Evolutionary conservation across 2,888 invertebrate genomes (phyloP).

Genomic region (Macrophya annulata): DNA sequence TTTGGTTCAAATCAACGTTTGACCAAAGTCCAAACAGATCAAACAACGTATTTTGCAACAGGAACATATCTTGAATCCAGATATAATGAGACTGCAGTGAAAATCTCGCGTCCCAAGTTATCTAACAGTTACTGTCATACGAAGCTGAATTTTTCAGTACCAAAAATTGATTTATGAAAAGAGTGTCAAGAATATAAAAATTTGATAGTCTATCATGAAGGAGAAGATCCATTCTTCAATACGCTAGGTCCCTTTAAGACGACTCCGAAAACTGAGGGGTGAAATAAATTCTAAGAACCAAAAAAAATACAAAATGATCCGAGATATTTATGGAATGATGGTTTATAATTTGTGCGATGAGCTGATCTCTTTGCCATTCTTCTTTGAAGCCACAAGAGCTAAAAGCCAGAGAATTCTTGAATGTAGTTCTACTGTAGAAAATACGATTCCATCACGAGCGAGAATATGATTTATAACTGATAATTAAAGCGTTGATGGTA

Average conservation of each 20-base stretch:
- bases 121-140: too few relatives aligned
- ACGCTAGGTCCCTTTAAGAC: neutral
- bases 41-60: too few relatives aligned
- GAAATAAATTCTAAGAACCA: neutral
- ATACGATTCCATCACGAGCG: conserved; percentile 44
- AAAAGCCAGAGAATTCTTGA: neutral
- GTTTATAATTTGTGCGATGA: neutral
- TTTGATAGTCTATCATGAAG: neutral
- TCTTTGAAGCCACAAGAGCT: neutral
- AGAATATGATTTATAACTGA: conserved; percentile 73
- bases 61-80: neutral
- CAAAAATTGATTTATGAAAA: neutral
- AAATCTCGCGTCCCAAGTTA: too few relatives aligned
- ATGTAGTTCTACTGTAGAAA: neutral
- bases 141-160: neutral
- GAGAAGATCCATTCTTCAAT: neutral
- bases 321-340: neutral
- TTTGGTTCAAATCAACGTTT: neutral
- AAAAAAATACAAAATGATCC: neutral
- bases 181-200: neutral
- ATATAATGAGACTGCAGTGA: neutral
- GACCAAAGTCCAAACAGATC: neutral
- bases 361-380: neutral
- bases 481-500: conserved; percentile 75
- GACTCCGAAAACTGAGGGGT: neutral